Conservation (phyloP, 2,113 vertebrate species). For the Sinosuthora webbiana region DNA sequence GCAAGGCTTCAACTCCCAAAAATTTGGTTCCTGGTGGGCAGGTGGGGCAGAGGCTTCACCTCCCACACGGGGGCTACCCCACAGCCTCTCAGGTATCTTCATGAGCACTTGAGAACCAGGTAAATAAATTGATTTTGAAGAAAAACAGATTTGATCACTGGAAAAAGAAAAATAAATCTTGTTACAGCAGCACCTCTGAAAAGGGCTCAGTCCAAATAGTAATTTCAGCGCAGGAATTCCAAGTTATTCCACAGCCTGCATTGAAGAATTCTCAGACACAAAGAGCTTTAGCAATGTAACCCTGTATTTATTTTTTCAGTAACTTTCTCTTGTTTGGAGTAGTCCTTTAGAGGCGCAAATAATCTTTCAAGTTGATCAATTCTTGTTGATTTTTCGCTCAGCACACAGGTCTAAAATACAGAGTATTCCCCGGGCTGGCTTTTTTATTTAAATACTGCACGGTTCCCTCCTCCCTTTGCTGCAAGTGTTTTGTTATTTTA, state of each 20-base stretch:
- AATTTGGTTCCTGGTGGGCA: neutral
- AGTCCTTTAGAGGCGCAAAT: neutral
- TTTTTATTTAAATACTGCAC: neutral
- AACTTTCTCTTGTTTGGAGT: neutral
- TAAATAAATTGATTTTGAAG: neutral
- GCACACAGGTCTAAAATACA: neutral
- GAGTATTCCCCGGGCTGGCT: neutral
- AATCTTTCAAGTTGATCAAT: neutral
- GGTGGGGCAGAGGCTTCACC: neutral
- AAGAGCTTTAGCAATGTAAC: neutral
- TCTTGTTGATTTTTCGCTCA: neutral
- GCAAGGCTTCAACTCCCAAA: neutral
- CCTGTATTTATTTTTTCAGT: neutral
- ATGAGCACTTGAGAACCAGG: neutral
- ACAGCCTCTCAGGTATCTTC: fast-evolving
- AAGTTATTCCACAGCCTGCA: neutral
- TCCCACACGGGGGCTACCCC: fast-evolving
- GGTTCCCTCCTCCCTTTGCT: neutral
- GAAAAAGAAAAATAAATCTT: neutral
- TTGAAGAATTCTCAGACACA: neutral
- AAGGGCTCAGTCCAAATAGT: neutral
- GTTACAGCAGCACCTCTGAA: neutral
- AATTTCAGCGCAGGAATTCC: neutral
- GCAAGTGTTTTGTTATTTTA: neutral
- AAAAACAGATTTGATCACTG: neutral